Base-by-base conservation (phyloP, 2,113 vertebrate genomes). In the Fulmarus glacialis region DNA sequence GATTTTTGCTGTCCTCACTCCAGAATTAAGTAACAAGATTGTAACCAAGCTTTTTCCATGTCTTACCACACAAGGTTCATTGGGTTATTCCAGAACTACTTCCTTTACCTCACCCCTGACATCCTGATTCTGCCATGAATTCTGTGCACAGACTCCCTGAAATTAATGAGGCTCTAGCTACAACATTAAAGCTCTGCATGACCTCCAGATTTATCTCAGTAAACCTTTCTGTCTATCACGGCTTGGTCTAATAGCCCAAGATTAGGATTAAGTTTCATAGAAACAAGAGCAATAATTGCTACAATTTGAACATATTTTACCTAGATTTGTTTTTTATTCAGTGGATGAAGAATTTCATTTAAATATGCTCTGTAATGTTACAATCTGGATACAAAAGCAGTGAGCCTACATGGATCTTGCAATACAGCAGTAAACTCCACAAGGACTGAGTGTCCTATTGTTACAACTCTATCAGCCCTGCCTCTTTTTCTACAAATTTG, bases 1-100 rank as follows among this genome's bases (percentile, higher is more conserved):
- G 64, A 74, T 71, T 92, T 91, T 67, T n/a, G 64, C 90, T 95
- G 92, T 91, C 73, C 70, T 91, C 81, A 29, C 88, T 93, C 81
- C 85, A 93, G 78, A 87, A 71, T 78, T 60, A 73, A 67, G 94
- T 53, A 63, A 71, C 52, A 27, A 75, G 71, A 60, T 14, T 82
- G 85, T 81, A 75, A 63, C 42, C 64, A 42, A 53, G 63, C 20
- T 13, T 87, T 90, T 95, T 88, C 82, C 47, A 8, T 26, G 59
- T 87, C 50, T 89, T 56, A 3, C 27, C 20, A 10, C 43, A 73
- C 73, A 50, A 9, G 58, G 38, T 42, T 79, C 60, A 8, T 1
- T 36, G 78, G 74, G 85, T 92, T 67, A 59, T 42, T 68, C 40
- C 88, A 74, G 62, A 66, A 71, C 36, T 68, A 2, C 50, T 52